These are phyloP conservation scores for Hydrophis major DNA, from an alignment of 2,797 vertebrate genomes.

Conservation along the genomic window DNA sequence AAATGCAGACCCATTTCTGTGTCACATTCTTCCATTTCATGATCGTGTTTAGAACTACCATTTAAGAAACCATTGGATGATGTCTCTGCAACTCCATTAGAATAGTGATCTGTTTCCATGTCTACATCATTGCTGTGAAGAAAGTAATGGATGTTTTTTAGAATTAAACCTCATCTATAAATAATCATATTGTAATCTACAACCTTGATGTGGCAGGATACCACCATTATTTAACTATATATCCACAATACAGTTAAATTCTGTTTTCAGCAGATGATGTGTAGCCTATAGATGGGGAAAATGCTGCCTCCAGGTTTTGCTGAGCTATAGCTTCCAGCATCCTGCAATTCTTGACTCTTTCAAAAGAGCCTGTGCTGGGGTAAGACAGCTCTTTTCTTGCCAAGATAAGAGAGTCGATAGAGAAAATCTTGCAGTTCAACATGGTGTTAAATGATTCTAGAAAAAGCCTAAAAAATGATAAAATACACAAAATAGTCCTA, in stretches of 20 bases:
- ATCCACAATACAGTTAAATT: not conserved
- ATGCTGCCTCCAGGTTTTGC: not conserved
- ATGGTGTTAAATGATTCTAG: not conserved
- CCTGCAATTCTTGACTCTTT: not conserved
- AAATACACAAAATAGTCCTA: not conserved
- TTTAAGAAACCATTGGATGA: constrained; percentile 98
- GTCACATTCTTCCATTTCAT: constrained; percentile 93
- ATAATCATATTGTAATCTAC: not conserved
- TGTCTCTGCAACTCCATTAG: constrained; percentile 92
- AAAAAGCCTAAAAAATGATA: not conserved
- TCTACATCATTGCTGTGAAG: constrained; percentile 89
- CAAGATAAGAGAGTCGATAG: not conserved
- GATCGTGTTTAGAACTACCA: constrained; percentile 90
- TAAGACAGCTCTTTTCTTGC: not conserved
- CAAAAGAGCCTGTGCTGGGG: not conserved
- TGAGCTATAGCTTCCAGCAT: not conserved
- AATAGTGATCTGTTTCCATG: constrained; percentile 98
- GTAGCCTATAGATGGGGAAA: not conserved
- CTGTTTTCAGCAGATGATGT: not conserved
- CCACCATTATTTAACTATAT: not conserved
- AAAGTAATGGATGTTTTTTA: constrained; percentile 15
- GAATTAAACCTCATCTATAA: constrained; percentile 1
- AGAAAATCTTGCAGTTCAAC: not conserved
- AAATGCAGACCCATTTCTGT: constrained; percentile 94
- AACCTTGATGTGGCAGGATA: not conserved